Evolutionary conservation across 2,797 vertebrate genomes (phyloP).

Genomic region (Channallabes apus): DNA sequence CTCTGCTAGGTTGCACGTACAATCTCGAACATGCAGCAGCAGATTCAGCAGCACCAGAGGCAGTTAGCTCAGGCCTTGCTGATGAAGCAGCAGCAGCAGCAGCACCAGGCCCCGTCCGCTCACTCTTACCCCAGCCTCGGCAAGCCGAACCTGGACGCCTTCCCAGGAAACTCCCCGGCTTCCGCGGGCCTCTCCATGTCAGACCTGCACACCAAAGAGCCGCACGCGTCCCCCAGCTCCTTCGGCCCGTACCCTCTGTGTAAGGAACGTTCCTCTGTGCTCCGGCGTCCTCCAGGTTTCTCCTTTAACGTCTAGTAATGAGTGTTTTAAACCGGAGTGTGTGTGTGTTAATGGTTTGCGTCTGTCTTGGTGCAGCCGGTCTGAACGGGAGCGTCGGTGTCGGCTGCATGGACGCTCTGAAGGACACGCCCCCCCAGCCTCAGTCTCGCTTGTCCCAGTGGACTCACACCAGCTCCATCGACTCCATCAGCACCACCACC

Average conservation of each 20-base stretch:
- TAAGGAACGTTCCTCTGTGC: constrained; percentile 64
- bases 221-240: constrained; percentile 89
- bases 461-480: constrained; percentile 96
- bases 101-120: constrained; percentile 77
- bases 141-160: constrained; percentile 93
- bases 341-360: not conserved
- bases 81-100: constrained; percentile 92
- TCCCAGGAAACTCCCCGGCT: constrained; percentile 85
- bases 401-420: constrained; percentile 95
- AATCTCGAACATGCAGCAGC: constrained; percentile 99
- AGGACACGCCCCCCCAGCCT: constrained; percentile 88
- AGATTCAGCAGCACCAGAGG: constrained; percentile 99
- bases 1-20: constrained; percentile 92
- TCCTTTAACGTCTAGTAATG: not conserved
- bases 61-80: constrained; percentile 98
- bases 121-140: constrained; percentile 74
- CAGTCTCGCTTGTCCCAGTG: constrained; percentile 98
- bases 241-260: constrained; percentile 92
- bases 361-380: constrained; percentile 76
- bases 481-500: constrained; percentile 88
- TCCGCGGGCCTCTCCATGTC: constrained; percentile 84
- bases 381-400: constrained; percentile 96
- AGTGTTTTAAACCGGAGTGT: not conserved
- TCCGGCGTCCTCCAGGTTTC: too few species aligned
- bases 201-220: constrained; percentile 99